Base-by-base conservation (phyloP, 2,113 vertebrate species). In the Triplophysa siluroides region DNA sequence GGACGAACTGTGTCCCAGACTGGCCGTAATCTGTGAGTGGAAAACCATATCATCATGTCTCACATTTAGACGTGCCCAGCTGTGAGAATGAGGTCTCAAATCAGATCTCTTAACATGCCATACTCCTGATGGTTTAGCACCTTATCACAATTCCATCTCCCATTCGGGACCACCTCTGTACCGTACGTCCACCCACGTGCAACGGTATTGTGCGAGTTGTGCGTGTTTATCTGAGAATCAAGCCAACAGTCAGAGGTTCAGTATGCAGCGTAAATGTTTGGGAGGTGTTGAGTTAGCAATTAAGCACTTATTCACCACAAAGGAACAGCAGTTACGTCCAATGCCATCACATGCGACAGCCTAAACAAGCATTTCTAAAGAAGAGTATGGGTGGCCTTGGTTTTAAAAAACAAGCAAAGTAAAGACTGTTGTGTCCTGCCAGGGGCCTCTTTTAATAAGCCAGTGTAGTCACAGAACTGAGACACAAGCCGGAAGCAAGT, bases 351-450 rank as follows among this genome's bases (percentile, higher is more conserved):
- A 76, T 60, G 64, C 18, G 47, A 64, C 16, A 60, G 8, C 41
- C 23, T 45, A 76, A 77, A 80, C 54, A 71, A 83, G 72, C 41
- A 72, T 67, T 45, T 18, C 50, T 18, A 43, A n/a, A 64, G n/a
- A 26, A 18, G 23, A 72, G 13, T 50, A 73, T 58, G 65, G 60
- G 68, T 74, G 62, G 47, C 62, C 47, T 43, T 70, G 16, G 38
- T 71, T 18, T 63, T 8, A 26, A 38, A 50, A 69, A 26, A 79
- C 23, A 24, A 21, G 45, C 13, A 50, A 67, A 66, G 69, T 52
- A 67, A 14, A 33, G 41, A 26, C 7, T 38, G 4, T 66, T 71
- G 38, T 52, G 68, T 45, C 45, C 60, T 24, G n/a, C 60, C 54
- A 21, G 60, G 58, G 23, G 41, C 11, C 38, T 26, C 21, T 26